phyloP scores from a whole-genome alignment of 2,888 invertebrate species.

The Drosophila stalkeri region DNA sequence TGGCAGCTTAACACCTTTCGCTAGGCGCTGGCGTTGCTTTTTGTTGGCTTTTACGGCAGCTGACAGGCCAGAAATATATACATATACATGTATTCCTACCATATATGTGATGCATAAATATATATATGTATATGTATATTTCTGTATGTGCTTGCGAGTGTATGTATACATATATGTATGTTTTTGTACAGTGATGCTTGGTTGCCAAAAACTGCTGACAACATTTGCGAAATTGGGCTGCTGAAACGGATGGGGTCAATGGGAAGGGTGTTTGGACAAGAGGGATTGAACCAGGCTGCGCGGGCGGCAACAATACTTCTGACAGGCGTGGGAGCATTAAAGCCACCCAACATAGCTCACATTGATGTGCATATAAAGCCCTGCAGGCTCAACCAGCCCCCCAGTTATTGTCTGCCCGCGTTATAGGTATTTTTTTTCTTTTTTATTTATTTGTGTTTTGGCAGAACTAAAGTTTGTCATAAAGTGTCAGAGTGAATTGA shows the following conservation, averaged over 20 bases:
- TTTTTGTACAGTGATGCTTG: conserved; percentile 25
- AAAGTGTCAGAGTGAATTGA: conserved; percentile 80
- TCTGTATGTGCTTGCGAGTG: too few relatives aligned
- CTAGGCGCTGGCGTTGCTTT: conserved; percentile 34
- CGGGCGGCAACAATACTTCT: conserved; percentile 25
- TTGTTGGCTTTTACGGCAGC: conserved; percentile 67
- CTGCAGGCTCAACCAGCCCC: not conserved
- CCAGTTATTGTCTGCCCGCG: not conserved
- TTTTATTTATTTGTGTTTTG: conserved; percentile 15
- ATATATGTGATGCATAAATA: conserved; percentile 35
- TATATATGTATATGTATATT: not conserved
- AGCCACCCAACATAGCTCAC: conserved; percentile 59
- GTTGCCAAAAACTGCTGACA: conserved; percentile 74
- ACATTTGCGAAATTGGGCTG: conserved; percentile 67
- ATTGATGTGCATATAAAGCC: conserved; percentile 39
- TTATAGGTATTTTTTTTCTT: not conserved
- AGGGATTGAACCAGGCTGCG: not conserved
- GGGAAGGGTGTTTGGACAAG: not conserved
- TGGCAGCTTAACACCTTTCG: conserved; percentile 62
- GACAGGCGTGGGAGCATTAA: conserved; percentile 64
- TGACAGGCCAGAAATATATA: conserved; percentile 51
- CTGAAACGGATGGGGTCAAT: conserved; percentile 12
- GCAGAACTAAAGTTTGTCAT: conserved; percentile 77
- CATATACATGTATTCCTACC: conserved; percentile 1
- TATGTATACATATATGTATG: not conserved